Evolutionary conservation across 2,113 vertebrate genomes (phyloP), one percentile per base, ranked within the genome.

Genomic region (Brachyistius frenatus): DNA sequence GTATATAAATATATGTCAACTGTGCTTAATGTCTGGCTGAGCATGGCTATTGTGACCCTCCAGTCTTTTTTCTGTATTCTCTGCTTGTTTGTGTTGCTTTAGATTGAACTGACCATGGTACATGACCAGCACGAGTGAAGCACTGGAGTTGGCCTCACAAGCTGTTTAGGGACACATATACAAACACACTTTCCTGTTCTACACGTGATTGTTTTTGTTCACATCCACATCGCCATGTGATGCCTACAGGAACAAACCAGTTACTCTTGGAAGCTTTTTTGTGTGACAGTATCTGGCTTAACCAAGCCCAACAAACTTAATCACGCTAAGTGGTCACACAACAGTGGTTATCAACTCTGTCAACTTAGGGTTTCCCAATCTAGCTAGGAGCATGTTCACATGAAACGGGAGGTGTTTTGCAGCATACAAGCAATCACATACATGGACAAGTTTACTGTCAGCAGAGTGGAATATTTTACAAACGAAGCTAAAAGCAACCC

Each of bases 1-100:
- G 92, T 94, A 94, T 89, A 90, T 92, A 92, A 88, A 80, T 92
- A 86, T 93, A 89, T 93, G 89, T 90, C 86, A 89, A 91, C 91
- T 86, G 89, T 91, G 90, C 83, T 93, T 91, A 86, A 91, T 90
- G 78, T 87, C 91, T 90, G 88, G 86, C 85, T 80, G 76, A 93
- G 93, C 93, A 94, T 94, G 92, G 87, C 88, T 84, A 74, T 90
- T 81, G 76, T 89, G 73, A 72, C 65, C 57, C 66, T 76, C 10
- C 73, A 61, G 41, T 84, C 68, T 71, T 44, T 78, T 55, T 83
- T 78, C 80, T 79, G 57, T 71, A 80, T 72, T 76, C 44, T 57
- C 64, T 88, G 78, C 84, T 79, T 72, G 82, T 86, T 74, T 65
- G 76, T 77, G 66, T 86, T 23, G 46, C 63, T 72, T 62, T 73